Evolutionary conservation across 2,888 invertebrate genomes (phyloP).

Genomic region (Girardia tigrina): DNA sequence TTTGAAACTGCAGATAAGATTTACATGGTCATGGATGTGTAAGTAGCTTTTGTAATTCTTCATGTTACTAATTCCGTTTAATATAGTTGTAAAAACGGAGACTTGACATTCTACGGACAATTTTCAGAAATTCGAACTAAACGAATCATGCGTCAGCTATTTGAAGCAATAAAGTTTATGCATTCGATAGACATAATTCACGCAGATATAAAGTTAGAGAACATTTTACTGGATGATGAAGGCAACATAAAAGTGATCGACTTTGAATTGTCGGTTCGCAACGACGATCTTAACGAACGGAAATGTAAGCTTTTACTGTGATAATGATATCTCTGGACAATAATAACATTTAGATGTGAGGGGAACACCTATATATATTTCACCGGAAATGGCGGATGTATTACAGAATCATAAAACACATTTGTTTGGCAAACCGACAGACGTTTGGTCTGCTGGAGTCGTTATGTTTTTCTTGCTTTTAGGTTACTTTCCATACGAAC

Average conservation of each 20-base stretch:
- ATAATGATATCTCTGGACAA: too few species aligned
- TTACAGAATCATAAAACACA: background rate
- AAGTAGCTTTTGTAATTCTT: background rate
- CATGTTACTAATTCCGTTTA: background rate
- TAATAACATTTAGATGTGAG: background rate
- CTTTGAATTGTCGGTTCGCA: background rate
- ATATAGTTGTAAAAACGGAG: background rate
- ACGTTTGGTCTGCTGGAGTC: background rate
- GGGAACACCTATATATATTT: background rate
- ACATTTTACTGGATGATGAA: background rate
- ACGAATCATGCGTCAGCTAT: background rate
- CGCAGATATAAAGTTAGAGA: background rate
- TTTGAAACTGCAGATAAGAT: background rate
- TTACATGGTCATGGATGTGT: background rate
- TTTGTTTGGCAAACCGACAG: background rate
- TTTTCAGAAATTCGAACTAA: background rate
- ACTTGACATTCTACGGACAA: background rate
- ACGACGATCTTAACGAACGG: background rate
- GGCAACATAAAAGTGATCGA: background rate
- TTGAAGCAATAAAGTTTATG: background rate
- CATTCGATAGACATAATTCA: background rate
- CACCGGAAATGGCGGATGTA: background rate
- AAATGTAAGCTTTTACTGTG: background rate
- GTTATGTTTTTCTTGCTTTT: background rate
- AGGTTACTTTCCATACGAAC: background rate